These are phyloP conservation scores for Argyresthia albistria DNA, from an alignment of 2,888 invertebrate species.

Conservation along the genomic window DNA sequence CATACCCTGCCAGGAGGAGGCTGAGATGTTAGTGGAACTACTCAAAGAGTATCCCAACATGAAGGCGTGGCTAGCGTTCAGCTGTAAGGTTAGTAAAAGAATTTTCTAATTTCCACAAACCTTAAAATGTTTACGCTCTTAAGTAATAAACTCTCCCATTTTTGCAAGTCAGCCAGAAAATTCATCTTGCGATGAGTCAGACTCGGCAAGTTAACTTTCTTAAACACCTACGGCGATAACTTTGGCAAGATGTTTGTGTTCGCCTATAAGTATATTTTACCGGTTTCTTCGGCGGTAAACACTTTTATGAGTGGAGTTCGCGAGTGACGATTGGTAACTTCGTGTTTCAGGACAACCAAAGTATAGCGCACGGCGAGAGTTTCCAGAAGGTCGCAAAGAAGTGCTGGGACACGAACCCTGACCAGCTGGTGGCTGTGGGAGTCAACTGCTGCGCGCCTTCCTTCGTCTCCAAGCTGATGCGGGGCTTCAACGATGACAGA, in stretches of 20 bases:
- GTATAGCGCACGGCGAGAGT: conserved; percentile 85
- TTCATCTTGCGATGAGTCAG: conserved; percentile 11
- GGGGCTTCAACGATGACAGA: conserved; percentile 63
- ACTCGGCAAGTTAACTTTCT: neutral
- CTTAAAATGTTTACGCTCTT: neutral
- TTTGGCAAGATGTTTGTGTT: too few relatives aligned
- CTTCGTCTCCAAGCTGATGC: conserved; percentile 45
- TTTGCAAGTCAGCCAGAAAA: conserved; percentile 11
- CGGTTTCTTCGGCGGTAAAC: neutral
- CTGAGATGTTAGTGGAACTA: conserved; percentile 84
- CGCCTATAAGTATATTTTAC: too few relatives aligned
- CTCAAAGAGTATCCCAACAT: conserved; percentile 83
- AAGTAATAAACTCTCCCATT: conserved; percentile 3
- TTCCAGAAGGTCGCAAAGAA: conserved; percentile 81
- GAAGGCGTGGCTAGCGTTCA: conserved; percentile 91
- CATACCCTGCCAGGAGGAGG: conserved; percentile 90
- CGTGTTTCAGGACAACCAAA: conserved; percentile 52
- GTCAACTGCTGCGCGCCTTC: conserved; percentile 85
- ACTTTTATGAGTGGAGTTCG: neutral
- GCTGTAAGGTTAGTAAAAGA: conserved; percentile 78
- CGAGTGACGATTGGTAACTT: neutral
- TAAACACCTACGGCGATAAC: neutral
- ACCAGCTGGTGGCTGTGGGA: conserved; percentile 86
- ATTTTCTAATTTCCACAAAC: neutral
- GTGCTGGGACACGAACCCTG: conserved; percentile 80